Evolutionary conservation across 2,113 vertebrate species (phyloP).

Genomic region (Solea solea): DNA sequence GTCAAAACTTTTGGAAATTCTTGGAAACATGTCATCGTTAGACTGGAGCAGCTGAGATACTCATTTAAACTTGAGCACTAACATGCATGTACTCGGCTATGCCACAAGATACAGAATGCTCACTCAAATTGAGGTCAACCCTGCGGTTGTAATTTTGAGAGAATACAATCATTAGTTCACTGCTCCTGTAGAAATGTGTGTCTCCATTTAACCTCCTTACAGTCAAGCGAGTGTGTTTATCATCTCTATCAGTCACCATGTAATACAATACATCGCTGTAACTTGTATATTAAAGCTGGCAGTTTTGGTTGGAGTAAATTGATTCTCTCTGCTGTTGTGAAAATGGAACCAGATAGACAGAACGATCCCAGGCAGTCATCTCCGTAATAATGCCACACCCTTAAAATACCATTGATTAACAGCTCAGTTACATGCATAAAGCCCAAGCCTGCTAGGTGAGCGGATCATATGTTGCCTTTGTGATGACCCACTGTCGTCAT

Average conservation of each 20-base stretch:
- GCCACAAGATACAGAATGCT: constrained; percentile 7
- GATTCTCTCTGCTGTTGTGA: constrained; percentile 57
- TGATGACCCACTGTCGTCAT: constrained; percentile 64
- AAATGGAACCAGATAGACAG: constrained; percentile 36
- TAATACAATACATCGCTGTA: constrained; percentile 48
- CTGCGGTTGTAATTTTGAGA: constrained; percentile 24
- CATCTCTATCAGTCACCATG: constrained; percentile 35
- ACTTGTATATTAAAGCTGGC: constrained; percentile 33
- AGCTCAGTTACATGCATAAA: constrained; percentile 65
- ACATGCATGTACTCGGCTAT: not conserved
- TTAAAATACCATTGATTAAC: constrained; percentile 73
- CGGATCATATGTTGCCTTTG: constrained; percentile 61
- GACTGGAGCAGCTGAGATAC: not conserved
- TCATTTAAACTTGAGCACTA: not conserved
- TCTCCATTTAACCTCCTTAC: constrained; percentile 1
- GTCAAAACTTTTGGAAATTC: constrained; percentile 1
- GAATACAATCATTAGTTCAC: constrained; percentile 44
- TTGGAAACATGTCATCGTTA: constrained; percentile 1
- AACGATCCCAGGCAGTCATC: constrained; percentile 45
- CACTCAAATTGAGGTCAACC: constrained; percentile 32
- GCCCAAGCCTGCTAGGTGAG: constrained; percentile 24
- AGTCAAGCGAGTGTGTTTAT: constrained; percentile 39
- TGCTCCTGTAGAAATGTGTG: constrained; percentile 1
- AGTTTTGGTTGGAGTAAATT: constrained; percentile 45
- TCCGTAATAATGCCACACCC: constrained; percentile 52